Base-by-base conservation (phyloP, 2,797 vertebrate species). In the Platyrinchus mystaceus region DNA sequence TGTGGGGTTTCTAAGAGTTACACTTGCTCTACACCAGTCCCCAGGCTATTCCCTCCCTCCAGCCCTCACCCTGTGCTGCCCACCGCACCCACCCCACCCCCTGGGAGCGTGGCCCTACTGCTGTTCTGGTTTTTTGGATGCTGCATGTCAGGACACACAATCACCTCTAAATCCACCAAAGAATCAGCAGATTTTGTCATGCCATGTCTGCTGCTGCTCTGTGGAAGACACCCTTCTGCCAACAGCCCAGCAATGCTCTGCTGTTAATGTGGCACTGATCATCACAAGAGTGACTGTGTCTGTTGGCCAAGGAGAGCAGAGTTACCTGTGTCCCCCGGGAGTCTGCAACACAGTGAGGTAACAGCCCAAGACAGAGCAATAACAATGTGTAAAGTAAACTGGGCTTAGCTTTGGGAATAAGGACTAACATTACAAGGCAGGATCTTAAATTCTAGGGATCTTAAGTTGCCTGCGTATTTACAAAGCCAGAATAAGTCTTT, bases 271-370 rank as follows among this genome's bases (percentile, higher is more conserved):
- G 52, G 36, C 36, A 20, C 58, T 64, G 66, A 34, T 64, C 28
- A 3, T 16, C 6, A 2, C 0, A 12, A 10, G 1, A 34, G 34
- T 62, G 60, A n/a, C 32, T 14, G 0, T 1, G 30, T n/a, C 67
- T 82, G 30, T 6, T 52, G 75, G 14, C 41, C 49, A 7, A 16
- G 76, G 64, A 46, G 41, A 52, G 34, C n/a, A 74, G 26, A 37
- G 23, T 15, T 11, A 9, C 17, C 43, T 43, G 19, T 41, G 49
- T 26, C 34, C 44, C 16, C 3, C 47, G 34, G 47, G 52, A 76
- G 8, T 17, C 4, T 59, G 43, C 20, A 59, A 3, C 9, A 14
- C 1, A 0, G 23, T 14, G 62, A 91, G 28, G 22, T 28, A 30
- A 32, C 41, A 68, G 49, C 24, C 12, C 34, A 56, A 58, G 17